These are phyloP conservation scores for Venturia canescens DNA, from an alignment of 1,140 invertebrate species.

Conservation along the genomic window DNA sequence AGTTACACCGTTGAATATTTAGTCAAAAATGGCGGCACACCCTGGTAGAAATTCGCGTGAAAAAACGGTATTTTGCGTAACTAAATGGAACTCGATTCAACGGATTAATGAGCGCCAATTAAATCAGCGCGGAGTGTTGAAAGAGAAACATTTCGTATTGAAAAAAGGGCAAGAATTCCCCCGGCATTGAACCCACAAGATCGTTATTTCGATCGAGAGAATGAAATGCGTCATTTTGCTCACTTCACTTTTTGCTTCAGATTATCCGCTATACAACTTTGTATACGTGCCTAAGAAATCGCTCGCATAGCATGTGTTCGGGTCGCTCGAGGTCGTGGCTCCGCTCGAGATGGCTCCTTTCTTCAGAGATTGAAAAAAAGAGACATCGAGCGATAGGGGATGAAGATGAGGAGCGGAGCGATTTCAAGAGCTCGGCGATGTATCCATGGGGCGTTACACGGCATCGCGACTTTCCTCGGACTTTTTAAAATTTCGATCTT, in stretches of 20 bases:
- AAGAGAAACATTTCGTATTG: background rate
- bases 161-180: background rate
- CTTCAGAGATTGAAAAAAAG: background rate
- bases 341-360: background rate
- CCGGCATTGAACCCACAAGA: background rate
- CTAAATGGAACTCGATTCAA: background rate
- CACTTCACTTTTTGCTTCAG: conserved; percentile 18
- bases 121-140: background rate
- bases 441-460: too few relatives aligned
- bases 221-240: conserved; percentile 18
- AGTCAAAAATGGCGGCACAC: background rate
- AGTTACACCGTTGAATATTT: too few relatives aligned
- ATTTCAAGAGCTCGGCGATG: too few relatives aligned
- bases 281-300: background rate
- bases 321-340: background rate
- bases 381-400: background rate
- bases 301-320: background rate
- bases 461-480: too few relatives aligned
- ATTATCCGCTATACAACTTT: background rate
- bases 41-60: background rate
- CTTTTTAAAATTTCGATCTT: too few relatives aligned
- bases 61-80: background rate
- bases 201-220: conserved; percentile 42
- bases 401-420: background rate
- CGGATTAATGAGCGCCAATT: conserved; percentile 29